phyloP scores from a whole-genome alignment of 2,113 vertebrate species.

The Anhinga rufa region DNA sequence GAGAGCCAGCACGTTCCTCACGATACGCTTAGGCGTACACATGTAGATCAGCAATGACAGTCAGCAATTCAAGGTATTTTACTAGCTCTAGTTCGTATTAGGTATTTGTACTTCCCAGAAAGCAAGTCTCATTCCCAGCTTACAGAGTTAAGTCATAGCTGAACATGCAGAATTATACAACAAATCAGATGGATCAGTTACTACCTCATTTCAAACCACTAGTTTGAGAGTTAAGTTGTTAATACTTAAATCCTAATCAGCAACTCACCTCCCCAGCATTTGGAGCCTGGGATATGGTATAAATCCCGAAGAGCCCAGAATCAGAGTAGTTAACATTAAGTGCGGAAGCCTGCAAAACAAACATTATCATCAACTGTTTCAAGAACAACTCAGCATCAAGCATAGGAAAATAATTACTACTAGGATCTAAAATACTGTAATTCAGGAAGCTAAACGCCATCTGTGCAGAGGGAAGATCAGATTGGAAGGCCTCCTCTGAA shows the following conservation, averaged over 20 bases:
- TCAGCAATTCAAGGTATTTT: neutral
- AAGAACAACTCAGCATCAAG: neutral
- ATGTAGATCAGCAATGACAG: neutral
- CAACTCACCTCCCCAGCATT: conserved; percentile 81
- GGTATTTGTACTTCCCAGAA: neutral
- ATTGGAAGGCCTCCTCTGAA: neutral
- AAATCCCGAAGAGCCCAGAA: conserved; percentile 93
- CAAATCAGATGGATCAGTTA: neutral
- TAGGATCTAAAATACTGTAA: neutral
- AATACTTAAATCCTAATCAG: neutral
- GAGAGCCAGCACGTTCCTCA: neutral
- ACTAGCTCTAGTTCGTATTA: neutral
- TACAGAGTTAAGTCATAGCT: neutral
- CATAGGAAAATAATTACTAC: neutral
- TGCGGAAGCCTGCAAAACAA: conserved; percentile 80
- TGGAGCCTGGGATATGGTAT: conserved; percentile 81
- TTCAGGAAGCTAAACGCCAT: neutral
- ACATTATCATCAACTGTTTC: neutral
- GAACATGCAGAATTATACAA: neutral
- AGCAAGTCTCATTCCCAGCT: neutral
- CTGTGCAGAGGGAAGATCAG: neutral
- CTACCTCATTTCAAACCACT: neutral
- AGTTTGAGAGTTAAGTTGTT: neutral
- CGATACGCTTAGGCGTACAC: neutral
- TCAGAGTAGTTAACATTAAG: conserved; percentile 91